These are phyloP conservation scores for Amblyopsis hoosieri DNA, from an alignment of 2,797 vertebrate genomes.

Conservation along the genomic window DNA sequence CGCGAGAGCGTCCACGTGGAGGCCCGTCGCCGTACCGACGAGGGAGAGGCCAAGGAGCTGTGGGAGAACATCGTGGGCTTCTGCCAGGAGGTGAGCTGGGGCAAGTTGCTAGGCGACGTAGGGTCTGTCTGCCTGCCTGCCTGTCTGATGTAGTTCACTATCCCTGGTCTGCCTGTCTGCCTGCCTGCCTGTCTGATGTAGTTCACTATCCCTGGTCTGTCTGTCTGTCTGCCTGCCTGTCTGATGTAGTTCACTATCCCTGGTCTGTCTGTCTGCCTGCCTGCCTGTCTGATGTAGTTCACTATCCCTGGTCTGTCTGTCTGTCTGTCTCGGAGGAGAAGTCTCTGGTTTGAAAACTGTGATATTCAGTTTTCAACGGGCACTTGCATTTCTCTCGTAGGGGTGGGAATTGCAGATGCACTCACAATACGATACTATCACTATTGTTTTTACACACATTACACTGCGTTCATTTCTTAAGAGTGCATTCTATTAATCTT, in stretches of 20 bases:
- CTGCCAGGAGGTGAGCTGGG: slow-evolving; percentile 87
- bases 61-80: slow-evolving; percentile 97
- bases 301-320: no score
- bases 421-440: no score
- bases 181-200: not conserved
- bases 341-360: no score
- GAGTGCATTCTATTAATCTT: no score
- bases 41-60: slow-evolving; percentile 95
- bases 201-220: not conserved
- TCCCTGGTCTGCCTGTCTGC: not conserved
- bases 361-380: no score
- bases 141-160: not conserved
- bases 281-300: not conserved
- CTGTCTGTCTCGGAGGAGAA: no score
- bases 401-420: no score
- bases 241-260: not conserved
- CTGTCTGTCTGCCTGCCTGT: not conserved
- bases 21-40: slow-evolving; percentile 89
- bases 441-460: no score
- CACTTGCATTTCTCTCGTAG: no score
- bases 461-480: no score
- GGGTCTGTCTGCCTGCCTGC: not conserved
- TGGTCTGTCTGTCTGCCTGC: not conserved
- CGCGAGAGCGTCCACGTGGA: slow-evolving; percentile 96
- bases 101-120: not conserved